These are phyloP conservation scores for Myiagra hebetior DNA, from an alignment of 2,113 vertebrate genomes.

Conservation along the genomic window DNA sequence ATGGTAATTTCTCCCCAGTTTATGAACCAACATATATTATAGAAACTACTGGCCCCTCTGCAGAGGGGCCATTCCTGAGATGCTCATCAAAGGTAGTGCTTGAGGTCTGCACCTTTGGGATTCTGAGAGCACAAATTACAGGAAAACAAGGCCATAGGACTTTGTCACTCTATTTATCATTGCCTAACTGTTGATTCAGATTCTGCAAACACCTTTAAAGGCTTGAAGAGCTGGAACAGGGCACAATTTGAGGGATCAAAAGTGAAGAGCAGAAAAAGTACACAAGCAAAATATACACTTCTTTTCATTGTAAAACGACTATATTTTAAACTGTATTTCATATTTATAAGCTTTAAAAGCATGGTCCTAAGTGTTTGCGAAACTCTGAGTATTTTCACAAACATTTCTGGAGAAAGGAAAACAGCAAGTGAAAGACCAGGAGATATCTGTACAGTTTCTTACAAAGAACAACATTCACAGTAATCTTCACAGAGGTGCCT, in stretches of 20 bases:
- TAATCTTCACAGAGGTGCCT: background rate
- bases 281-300: background rate
- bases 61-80: background rate
- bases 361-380: background rate
- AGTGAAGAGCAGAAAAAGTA: background rate
- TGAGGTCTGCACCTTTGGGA: background rate
- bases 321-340: background rate
- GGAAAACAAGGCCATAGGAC: background rate
- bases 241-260: background rate
- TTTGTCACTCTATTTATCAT: background rate
- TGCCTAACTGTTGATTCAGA: background rate
- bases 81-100: background rate
- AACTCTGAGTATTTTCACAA: background rate
- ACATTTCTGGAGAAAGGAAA: background rate
- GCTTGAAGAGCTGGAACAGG: background rate
- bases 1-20: background rate
- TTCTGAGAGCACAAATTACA: background rate
- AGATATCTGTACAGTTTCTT: background rate
- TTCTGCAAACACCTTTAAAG: background rate
- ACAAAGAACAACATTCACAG: background rate
- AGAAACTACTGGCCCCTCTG: background rate
- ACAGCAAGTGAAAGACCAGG: background rate
- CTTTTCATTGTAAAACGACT: background rate
- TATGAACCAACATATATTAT: background rate
- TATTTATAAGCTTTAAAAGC: background rate